Conservation (phyloP, 2,888 invertebrate genomes). For the Leptodirus hochenwartii region DNA sequence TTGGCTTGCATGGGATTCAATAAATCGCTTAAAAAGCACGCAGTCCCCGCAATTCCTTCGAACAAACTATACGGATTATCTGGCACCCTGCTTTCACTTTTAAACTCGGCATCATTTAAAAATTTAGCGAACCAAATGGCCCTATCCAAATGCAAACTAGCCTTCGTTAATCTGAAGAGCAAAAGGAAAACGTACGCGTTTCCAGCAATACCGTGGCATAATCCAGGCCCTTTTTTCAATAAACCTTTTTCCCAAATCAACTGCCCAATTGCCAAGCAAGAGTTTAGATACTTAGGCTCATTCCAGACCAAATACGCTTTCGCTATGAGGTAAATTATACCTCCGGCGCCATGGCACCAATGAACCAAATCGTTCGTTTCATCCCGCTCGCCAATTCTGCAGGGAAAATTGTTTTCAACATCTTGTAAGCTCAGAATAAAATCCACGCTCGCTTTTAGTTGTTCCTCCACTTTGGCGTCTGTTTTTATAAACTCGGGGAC, state of each 20-base stretch:
- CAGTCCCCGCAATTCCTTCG: conserved; percentile 75
- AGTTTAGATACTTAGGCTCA: conserved; percentile 50
- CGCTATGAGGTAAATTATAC: conserved; percentile 62
- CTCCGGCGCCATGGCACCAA: conserved; percentile 85
- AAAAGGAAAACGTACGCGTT: conserved; percentile 66
- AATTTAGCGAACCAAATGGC: conserved; percentile 64
- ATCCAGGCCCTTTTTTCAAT: conserved; percentile 71
- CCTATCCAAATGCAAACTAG: conserved; percentile 50
- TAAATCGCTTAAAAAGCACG: conserved; percentile 65
- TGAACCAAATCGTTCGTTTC: conserved; percentile 53
- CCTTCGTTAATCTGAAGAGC: conserved; percentile 53
- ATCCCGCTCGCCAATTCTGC: conserved; percentile 48
- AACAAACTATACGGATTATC: conserved; percentile 70
- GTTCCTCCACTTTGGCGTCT: conserved; percentile 33
- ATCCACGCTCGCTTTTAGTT: conserved; percentile 47
- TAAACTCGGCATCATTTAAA: conserved; percentile 45
- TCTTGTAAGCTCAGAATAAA: conserved; percentile 48
- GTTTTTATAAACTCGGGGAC: conserved; percentile 37
- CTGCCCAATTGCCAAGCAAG: conserved; percentile 51
- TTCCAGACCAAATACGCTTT: conserved; percentile 59
- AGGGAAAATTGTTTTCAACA: conserved; percentile 34
- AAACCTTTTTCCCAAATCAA: conserved; percentile 70
- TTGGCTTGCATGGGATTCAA: conserved; percentile 50
- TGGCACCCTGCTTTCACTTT: conserved; percentile 48
- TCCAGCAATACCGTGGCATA: conserved; percentile 78